A percentile compares a stretch with the other conserved stretches of the same genome.
These are phyloP conservation scores for Triplophysa bombifrons DNA, from an alignment of 2,797 vertebrate genomes.

Conservation along the genomic window DNA sequence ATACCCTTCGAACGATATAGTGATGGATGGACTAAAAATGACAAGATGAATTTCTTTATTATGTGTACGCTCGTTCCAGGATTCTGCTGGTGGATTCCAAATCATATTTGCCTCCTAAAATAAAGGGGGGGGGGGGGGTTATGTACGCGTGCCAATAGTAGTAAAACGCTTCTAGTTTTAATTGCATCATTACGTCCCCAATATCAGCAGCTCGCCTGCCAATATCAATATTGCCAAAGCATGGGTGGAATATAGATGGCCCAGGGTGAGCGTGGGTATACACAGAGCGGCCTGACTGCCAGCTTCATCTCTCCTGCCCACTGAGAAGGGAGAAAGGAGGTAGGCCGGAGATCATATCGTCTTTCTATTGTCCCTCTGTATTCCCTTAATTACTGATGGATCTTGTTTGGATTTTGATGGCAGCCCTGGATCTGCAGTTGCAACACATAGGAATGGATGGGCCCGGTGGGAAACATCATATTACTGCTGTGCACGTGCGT, in stretches of 20 bases:
- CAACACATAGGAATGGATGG: conserved; percentile 80
- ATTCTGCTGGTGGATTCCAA: conserved; percentile 75
- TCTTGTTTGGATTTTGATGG: conserved; percentile 83
- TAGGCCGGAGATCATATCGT: conserved; percentile 78
- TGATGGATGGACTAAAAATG: conserved; percentile 73
- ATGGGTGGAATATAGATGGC: conserved; percentile 85
- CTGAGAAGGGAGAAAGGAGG: conserved; percentile 76
- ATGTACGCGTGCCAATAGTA: conserved; percentile 79
- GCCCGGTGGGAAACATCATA: conserved; percentile 78
- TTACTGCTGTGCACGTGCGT: conserved; percentile 62
- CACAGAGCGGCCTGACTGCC: conserved; percentile 70
- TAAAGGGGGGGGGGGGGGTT: conserved; percentile 55
- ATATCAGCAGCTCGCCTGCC: conserved; percentile 83
- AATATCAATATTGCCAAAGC: conserved; percentile 85
- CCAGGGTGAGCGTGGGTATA: conserved; percentile 80
- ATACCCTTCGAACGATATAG: conserved; percentile 69
- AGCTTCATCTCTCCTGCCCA: conserved; percentile 74
- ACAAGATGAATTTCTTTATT: conserved; percentile 81
- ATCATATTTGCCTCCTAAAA: conserved; percentile 82
- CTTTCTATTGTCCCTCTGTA: conserved; percentile 82
- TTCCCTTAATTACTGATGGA: conserved; percentile 83
- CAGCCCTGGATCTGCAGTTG: conserved; percentile 73
- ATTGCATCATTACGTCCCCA: conserved; percentile 85
- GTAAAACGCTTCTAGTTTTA: conserved; percentile 84
- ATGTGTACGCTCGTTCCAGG: conserved; percentile 73